Conservation (phyloP, 2,888 invertebrate species). For the Proisotoma minuta region DNA sequence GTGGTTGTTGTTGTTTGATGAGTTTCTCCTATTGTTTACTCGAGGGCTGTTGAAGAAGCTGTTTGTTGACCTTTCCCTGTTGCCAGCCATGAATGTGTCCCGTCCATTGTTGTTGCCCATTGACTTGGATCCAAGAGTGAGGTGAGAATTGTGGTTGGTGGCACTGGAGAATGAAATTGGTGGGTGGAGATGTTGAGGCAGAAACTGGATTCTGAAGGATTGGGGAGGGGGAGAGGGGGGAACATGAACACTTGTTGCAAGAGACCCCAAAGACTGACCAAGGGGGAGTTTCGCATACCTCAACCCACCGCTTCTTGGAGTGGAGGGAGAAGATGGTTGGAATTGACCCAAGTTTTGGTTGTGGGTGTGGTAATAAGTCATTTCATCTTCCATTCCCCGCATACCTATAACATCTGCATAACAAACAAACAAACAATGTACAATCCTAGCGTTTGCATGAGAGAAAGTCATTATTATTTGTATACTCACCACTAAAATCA, state of each 20-base stretch:
- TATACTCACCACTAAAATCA: conserved; percentile 46
- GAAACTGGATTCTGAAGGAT: conserved; percentile 25
- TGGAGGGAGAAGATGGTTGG: conserved; percentile 37
- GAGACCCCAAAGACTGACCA: conserved; percentile 32
- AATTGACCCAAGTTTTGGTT: conserved; percentile 29
- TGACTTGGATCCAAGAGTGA: neutral
- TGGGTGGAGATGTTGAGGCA: conserved; percentile 18
- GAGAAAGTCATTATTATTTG: too few relatives aligned
- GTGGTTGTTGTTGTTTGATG: conserved; percentile 18
- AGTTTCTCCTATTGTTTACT: conserved; percentile 12
- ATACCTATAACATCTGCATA: conserved; percentile 42
- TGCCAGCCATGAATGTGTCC: neutral
- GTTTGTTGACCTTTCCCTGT: conserved; percentile 12
- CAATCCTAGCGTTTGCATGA: too few relatives aligned
- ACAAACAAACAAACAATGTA: neutral
- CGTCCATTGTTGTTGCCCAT: conserved; percentile 13
- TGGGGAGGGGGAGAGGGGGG: conserved; percentile 30
- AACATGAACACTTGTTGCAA: conserved; percentile 25
- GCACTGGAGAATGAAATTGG: neutral
- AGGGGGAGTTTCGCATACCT: conserved; percentile 29
- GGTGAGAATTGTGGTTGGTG: neutral
- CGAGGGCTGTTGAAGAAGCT: conserved; percentile 29
- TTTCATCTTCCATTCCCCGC: conserved; percentile 40
- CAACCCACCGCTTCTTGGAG: conserved; percentile 29
- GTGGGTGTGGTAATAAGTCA: conserved; percentile 37